Evolutionary conservation across 2,888 invertebrate species (phyloP).

Genomic region (Enchytraeus crypticus): DNA sequence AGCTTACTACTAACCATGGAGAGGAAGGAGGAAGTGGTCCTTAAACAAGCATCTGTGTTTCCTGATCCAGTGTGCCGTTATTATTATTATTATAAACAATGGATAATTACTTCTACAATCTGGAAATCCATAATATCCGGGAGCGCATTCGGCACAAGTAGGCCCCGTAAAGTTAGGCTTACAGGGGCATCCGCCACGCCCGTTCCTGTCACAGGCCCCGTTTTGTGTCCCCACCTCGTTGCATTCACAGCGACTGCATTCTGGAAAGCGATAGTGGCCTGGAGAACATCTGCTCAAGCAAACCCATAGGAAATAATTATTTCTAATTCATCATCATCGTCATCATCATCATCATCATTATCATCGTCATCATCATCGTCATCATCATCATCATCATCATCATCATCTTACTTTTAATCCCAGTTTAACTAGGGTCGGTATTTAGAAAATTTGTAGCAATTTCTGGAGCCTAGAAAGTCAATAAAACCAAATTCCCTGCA

Average conservation of each 20-base stretch:
- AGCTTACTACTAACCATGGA: no score
- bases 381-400: slow-evolving; percentile 34
- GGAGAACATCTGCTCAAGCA: slow-evolving; percentile 62
- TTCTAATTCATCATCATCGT: slow-evolving; percentile 28
- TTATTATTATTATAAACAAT: no score
- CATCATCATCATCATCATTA: slow-evolving; percentile 49
- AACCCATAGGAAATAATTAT: slow-evolving; percentile 32
- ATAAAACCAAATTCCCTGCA: no score
- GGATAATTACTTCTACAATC: slow-evolving; percentile 74
- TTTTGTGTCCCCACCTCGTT: slow-evolving; percentile 76
- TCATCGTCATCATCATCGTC: slow-evolving; percentile 51
- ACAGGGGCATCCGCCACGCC: slow-evolving; percentile 84
- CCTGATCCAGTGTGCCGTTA: no score
- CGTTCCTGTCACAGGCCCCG: slow-evolving; percentile 71
- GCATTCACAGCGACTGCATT: slow-evolving; percentile 87
- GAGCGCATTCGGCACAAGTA: slow-evolving; percentile 79
- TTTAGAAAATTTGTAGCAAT: no score
- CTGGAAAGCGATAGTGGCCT: slow-evolving; percentile 86
- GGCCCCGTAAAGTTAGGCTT: slow-evolving; percentile 78
- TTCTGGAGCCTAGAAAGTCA: no score
- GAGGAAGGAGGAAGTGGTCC: no score
- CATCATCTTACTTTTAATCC: no score
- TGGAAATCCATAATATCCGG: slow-evolving; percentile 82
- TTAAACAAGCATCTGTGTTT: no score
- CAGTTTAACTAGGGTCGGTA: no score